These are phyloP conservation scores for Catharus ustulatus DNA, from an alignment of 2,797 vertebrate genomes.

Conservation along the genomic window DNA sequence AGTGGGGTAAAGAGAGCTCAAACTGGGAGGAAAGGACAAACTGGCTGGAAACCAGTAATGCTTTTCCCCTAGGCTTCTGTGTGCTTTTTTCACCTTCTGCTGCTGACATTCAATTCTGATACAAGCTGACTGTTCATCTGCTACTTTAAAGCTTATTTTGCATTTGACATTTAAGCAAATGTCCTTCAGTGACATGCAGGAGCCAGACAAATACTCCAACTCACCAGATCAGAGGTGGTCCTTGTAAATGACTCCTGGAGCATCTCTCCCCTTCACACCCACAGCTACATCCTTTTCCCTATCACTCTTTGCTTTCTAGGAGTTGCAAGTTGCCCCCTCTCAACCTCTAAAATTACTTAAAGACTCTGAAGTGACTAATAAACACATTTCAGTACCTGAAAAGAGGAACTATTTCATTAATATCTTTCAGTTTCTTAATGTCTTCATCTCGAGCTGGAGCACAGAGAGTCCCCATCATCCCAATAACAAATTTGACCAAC, in stretches of 20 bases:
- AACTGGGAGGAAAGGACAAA: not conserved
- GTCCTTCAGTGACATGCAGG: not conserved
- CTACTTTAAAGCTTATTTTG: not conserved
- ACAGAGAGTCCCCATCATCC: slow-evolving; percentile 93
- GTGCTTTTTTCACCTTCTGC: not conserved
- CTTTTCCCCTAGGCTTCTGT: not conserved
- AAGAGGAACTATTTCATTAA: slow-evolving; percentile 86
- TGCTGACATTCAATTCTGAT: not conserved
- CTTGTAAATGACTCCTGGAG: not conserved
- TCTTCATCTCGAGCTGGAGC: slow-evolving; percentile 91
- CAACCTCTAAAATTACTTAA: not conserved
- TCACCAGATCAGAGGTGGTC: not conserved
- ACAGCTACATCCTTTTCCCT: not conserved
- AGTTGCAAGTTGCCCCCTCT: not conserved
- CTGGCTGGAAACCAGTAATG: not conserved
- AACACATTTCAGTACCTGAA: slow-evolving; percentile 82
- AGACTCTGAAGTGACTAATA: not conserved
- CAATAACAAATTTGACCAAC: slow-evolving; percentile 89
- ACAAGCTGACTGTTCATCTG: not conserved
- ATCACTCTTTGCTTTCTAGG: not conserved
- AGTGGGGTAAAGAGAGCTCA: not conserved
- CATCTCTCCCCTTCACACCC: not conserved
- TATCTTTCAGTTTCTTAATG: slow-evolving; percentile 86
- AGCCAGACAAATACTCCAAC: not conserved
- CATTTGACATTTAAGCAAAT: not conserved